These are phyloP conservation scores for Leistus spinibarbis DNA, from an alignment of 2,888 invertebrate genomes.

Conservation along the genomic window DNA sequence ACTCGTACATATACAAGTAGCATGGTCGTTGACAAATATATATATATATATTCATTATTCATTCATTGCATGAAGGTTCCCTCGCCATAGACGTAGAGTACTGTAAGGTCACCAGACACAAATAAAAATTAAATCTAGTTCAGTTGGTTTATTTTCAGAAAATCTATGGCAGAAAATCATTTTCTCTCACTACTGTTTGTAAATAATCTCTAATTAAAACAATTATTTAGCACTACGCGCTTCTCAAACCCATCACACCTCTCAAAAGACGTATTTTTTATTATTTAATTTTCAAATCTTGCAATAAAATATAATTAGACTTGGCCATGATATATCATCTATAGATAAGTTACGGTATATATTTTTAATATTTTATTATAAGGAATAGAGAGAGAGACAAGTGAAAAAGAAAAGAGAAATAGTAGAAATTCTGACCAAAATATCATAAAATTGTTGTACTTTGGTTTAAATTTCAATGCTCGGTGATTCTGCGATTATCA, in stretches of 20 bases:
- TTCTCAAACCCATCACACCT: background rate
- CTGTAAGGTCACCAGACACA: background rate
- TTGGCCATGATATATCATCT: too few relatives aligned
- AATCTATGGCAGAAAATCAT: background rate
- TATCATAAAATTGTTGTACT: too few relatives aligned
- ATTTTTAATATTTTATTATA: too few relatives aligned
- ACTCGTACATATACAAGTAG: background rate
- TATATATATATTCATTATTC: slow-evolving; percentile 2
- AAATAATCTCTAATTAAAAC: background rate
- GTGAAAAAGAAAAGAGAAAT: too few relatives aligned
- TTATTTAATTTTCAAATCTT: too few relatives aligned
- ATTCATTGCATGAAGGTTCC: slow-evolving; percentile 4
- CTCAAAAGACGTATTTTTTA: too few relatives aligned
- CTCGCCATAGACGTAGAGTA: background rate
- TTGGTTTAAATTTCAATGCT: too few relatives aligned
- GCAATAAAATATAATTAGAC: too few relatives aligned
- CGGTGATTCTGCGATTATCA: too few relatives aligned
- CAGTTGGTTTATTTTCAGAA: background rate
- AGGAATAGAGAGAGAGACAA: too few relatives aligned
- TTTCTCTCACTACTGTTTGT: background rate
- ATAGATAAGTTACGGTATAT: too few relatives aligned
- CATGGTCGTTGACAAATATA: slow-evolving; percentile 3
- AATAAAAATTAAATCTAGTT: background rate
- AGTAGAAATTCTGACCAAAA: too few relatives aligned
- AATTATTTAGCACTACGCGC: background rate